Conservation (phyloP, 35 echinoderm and acorn worm species). For the Apostichopus japonicus region DNA sequence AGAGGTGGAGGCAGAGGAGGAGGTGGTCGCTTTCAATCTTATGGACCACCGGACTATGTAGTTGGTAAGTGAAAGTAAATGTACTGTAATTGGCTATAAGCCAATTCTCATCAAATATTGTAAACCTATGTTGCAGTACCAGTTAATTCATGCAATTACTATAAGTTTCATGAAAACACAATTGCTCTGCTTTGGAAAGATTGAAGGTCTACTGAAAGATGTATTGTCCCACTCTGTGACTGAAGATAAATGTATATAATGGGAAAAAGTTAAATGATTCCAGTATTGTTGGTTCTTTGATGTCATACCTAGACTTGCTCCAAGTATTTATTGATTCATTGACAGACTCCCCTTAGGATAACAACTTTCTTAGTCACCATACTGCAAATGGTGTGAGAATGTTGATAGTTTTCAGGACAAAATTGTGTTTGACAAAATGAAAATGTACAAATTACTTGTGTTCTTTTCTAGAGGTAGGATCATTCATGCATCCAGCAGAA, state of each 20-base stretch:
- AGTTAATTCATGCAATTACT: neutral
- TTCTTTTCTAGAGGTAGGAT: constrained; percentile 77
- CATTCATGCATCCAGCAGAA: constrained; percentile 84
- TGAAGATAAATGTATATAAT: no score
- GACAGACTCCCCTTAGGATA: no score
- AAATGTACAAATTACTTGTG: constrained; percentile 1
- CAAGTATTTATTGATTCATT: no score
- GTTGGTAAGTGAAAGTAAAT: constrained; percentile 64
- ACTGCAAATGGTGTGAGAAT: no score
- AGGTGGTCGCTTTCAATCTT: constrained; percentile 55
- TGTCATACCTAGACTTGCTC: no score
- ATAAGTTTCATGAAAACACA: neutral
- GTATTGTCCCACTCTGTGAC: neutral
- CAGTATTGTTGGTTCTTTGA: no score
- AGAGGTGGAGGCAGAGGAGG: constrained; percentile 52
- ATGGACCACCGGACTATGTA: constrained; percentile 87
- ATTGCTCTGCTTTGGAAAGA: neutral
- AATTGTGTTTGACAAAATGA: neutral
- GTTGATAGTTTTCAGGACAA: no score
- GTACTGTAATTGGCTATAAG: neutral
- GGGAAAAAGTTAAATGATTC: no score
- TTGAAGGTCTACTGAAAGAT: constrained; percentile 4
- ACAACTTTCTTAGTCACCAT: no score
- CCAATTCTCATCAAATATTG: neutral
- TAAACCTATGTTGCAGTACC: neutral